Evolutionary conservation across 2,888 invertebrate genomes (phyloP), one percentile per base, ranked within the genome.

Genomic region (Nebria salina): DNA sequence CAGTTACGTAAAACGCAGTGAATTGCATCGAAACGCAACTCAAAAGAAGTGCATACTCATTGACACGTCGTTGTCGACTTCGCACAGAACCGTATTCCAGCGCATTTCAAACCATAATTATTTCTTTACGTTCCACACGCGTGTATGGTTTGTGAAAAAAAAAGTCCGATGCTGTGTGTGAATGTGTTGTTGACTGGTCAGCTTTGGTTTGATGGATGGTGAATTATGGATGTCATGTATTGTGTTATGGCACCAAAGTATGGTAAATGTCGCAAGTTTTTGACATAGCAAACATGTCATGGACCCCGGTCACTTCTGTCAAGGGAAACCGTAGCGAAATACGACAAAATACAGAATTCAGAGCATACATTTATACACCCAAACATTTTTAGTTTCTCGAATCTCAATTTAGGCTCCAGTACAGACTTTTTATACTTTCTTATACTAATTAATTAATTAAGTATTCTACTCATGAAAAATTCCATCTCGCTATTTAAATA

Each of bases 11-110:
- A 54, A 54, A 54, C 54, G 54, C 54, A 54, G 13, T 54, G 86
- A 86, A 84, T 85, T 85, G 86, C 84, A 87, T 86, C 85, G 84
- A 85, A 86, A 87, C 83, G 85, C 84, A 85, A 86, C 82, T 83
- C 83, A 84, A 86, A 86, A 85, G 86, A 87, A 87, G 86, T 85
- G 86, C 87, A 86, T 87, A 88, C 86, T 88, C 88, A 88, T 87
- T 84, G 86, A 84, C 87, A 54, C 54, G 7, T 54, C 82, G 82
- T 77, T 84, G 86, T 86, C 86, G 86, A 86, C 84, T 82, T 65
- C 42, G 43, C n/a, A 86, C 34, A 87, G 84, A 77, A 82, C 84
- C 86, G 84, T 77, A 83, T 74, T 81, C 26, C 15, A 34, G 13
- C 13, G 11, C 7, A 76, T 20, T 41, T 75, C 65, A 34, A 54